Conservation (phyloP, 2,888 invertebrate genomes). For the Chesias legatella region DNA sequence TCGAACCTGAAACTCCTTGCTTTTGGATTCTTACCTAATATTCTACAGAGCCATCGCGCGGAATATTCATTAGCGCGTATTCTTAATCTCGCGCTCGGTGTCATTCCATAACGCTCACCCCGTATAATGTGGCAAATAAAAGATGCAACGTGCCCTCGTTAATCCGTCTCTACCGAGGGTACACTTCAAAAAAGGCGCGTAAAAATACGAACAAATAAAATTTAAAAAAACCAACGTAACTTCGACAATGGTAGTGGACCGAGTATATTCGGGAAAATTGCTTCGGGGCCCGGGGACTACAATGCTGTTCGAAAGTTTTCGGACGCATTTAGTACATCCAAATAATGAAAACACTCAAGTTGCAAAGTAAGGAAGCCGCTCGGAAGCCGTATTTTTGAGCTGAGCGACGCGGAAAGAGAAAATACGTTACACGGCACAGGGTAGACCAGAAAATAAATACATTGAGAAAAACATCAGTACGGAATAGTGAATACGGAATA, state of each 20-base stretch:
- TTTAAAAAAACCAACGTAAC: conserved; percentile 27
- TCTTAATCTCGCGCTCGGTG: too few relatives aligned
- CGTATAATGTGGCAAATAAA: conserved; percentile 35
- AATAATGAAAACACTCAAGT: conserved; percentile 17
- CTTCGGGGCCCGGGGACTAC: conserved; percentile 45
- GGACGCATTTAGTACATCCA: conserved; percentile 16
- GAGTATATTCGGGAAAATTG: conserved; percentile 62
- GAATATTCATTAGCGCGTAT: too few relatives aligned
- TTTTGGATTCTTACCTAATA: too few relatives aligned
- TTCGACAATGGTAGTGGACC: conserved; percentile 50
- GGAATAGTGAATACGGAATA: conserved; percentile 11
- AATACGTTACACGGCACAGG: too few relatives aligned
- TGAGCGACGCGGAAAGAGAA: conserved; percentile 12
- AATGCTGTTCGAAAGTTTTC: conserved; percentile 18
- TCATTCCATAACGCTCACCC: too few relatives aligned
- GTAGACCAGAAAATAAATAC: too few relatives aligned
- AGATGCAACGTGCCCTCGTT: conserved; percentile 42
- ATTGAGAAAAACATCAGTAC: conserved; percentile 1
- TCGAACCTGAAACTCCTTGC: too few relatives aligned
- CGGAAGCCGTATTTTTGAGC: conserved; percentile 19
- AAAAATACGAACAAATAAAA: conserved; percentile 33
- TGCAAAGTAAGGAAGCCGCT: conserved; percentile 12
- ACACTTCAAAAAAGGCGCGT: conserved; percentile 26
- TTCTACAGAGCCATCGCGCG: too few relatives aligned
- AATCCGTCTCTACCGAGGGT: conserved; percentile 35